Percentiles rank a stretch among this genome's conserved stretches.
phyloP scores from a whole-genome alignment of 1,140 invertebrate species.

The Bombus sibiricus region DNA sequence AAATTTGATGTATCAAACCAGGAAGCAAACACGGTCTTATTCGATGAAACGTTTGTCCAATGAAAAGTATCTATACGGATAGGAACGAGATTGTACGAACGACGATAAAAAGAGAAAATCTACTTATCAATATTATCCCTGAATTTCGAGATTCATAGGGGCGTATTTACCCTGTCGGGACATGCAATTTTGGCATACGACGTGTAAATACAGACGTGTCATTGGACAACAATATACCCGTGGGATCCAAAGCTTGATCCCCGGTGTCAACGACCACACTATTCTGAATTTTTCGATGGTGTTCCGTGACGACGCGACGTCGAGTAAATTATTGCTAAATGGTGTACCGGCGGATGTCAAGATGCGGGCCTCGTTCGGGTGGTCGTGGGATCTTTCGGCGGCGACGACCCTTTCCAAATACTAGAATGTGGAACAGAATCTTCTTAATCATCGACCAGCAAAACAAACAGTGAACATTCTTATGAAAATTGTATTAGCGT shows the following conservation, averaged over 20 bases:
- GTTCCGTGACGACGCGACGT: conserved; percentile 63
- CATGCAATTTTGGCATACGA: conserved; percentile 60
- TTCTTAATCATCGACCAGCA: neutral
- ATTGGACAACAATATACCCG: conserved; percentile 80
- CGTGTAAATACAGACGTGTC: conserved; percentile 66
- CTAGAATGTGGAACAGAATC: conserved; percentile 36
- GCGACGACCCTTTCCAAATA: conserved; percentile 11
- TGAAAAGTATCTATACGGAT: neutral
- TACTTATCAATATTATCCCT: conserved; percentile 55
- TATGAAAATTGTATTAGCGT: too few relatives aligned
- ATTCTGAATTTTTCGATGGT: conserved; percentile 61
- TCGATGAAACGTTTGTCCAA: too few relatives aligned
- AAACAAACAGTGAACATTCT: neutral
- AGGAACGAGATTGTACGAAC: conserved; percentile 1
- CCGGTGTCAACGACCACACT: conserved; percentile 63
- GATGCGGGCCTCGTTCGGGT: conserved; percentile 71
- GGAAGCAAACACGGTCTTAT: too few relatives aligned
- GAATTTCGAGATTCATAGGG: conserved; percentile 68
- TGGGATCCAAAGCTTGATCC: conserved; percentile 64
- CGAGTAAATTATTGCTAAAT: conserved; percentile 78
- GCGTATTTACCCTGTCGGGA: conserved; percentile 72
- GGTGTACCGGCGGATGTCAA: conserved; percentile 71
- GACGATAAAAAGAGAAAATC: neutral
- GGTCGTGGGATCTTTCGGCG: conserved; percentile 62
- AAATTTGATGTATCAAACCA: too few relatives aligned